A percentile compares a stretch with the other conserved stretches of the same genome.
Evolutionary conservation across 2,797 vertebrate genomes (phyloP).

Genomic region (Acanthiza pusilla): DNA sequence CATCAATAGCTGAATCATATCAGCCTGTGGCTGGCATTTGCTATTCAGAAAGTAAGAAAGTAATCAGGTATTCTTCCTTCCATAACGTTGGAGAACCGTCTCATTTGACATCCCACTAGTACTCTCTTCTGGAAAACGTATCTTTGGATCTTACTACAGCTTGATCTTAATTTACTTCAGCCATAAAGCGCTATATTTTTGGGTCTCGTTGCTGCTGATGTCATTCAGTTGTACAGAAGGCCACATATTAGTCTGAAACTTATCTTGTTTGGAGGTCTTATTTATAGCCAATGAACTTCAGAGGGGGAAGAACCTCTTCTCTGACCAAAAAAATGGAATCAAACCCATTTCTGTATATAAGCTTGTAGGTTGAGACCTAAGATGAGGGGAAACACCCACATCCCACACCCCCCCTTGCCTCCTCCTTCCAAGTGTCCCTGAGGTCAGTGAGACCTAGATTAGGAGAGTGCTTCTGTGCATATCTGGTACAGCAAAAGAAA

Average conservation of each 20-base stretch:
- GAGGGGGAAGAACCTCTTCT: neutral
- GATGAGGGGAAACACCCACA: neutral
- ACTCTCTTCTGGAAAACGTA: neutral
- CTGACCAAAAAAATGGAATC: neutral
- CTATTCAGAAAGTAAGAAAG: neutral
- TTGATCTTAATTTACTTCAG: neutral
- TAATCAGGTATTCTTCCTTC: neutral
- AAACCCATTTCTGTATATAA: neutral
- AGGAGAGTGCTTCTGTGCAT: neutral
- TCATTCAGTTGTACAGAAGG: neutral
- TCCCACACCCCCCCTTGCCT: neutral
- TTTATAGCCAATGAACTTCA: neutral
- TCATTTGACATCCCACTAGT: neutral
- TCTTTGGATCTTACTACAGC: neutral
- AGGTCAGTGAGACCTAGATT: neutral
- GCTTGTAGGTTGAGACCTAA: neutral
- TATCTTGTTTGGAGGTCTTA: neutral
- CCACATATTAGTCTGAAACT: neutral
- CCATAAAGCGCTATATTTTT: neutral
- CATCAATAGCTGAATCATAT: neutral
- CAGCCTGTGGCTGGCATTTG: neutral
- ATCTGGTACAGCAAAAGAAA: neutral
- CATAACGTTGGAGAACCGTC: neutral
- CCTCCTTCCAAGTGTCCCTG: neutral
- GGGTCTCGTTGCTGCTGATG: neutral